Percentiles rank a stretch among this genome's conserved stretches.
Evolutionary conservation across 2,113 vertebrate genomes (phyloP).

Genomic region (Chaetodon auriga): DNA sequence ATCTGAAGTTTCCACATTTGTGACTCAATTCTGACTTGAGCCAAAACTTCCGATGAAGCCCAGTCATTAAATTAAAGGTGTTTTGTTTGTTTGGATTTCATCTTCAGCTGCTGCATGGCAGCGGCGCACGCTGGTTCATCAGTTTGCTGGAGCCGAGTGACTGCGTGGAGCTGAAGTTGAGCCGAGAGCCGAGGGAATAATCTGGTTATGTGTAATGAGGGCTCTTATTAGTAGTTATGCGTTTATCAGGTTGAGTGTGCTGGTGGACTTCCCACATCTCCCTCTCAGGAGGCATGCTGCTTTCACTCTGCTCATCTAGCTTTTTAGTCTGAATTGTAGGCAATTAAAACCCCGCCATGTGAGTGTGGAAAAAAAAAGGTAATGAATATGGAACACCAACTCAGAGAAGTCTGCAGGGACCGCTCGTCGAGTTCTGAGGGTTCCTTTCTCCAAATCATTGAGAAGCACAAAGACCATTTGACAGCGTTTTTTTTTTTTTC

Average conservation of each 20-base stretch:
- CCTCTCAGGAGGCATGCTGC: conserved; percentile 57
- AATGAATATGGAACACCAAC: conserved; percentile 82
- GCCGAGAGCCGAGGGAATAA: conserved; percentile 65
- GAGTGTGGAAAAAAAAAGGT: conserved; percentile 62
- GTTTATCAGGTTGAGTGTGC: conserved; percentile 68
- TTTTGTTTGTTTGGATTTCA: conserved; percentile 25
- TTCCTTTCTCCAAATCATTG: conserved; percentile 70
- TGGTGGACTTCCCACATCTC: conserved; percentile 69
- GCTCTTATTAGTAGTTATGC: conserved; percentile 71
- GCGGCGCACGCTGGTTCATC: conserved; percentile 21
- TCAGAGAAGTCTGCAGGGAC: conserved; percentile 71
- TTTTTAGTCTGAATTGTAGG: conserved; percentile 72
- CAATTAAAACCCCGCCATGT: conserved; percentile 79
- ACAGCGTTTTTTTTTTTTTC: conserved; percentile 52
- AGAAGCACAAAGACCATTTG: conserved; percentile 74
- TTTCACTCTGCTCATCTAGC: conserved; percentile 62
- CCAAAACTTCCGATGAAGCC: background rate
- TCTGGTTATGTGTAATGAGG: conserved; percentile 77
- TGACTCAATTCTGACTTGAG: background rate
- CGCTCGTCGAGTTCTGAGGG: conserved; percentile 71
- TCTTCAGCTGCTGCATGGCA: background rate
- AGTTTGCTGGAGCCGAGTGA: conserved; percentile 31
- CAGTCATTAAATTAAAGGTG: conserved; percentile 38
- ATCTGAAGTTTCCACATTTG: background rate
- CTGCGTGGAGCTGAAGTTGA: conserved; percentile 33